Base-by-base conservation (phyloP, 1,140 invertebrate species). In the Ganaspis sp. region DNA sequence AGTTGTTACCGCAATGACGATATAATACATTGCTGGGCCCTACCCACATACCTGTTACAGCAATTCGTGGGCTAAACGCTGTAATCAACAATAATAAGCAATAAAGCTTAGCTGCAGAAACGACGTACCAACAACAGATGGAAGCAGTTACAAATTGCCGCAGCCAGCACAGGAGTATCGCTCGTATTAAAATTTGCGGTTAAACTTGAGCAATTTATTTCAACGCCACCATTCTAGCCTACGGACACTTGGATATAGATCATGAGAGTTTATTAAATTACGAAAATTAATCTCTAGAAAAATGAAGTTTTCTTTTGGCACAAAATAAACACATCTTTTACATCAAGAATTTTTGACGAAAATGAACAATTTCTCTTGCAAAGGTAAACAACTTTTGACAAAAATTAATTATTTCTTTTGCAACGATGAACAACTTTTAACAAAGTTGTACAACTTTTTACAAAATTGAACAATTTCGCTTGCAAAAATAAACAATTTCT, bases 41-140 rank as follows among this genome's bases (percentile, higher is more conserved):
- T 79, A 78, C 81, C 81, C 81, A 81, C 81, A 81, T 80, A 83
- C 80, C 77, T 80, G 76, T 80, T 83, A 74, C 78, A 76, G 81
- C 76, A 78, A 70, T 73, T 78, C 78, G 79, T 76, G 83, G 78
- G 76, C 77, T 80, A 83, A 82, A 80, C 75, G 78, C 78, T 80
- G 78, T 81, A 81, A 83, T 83, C 82, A 81, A 76, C 70, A 77
- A 79, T 82, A 84, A 82, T 81, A 77, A 75, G 80, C 76, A 78
- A 80, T 81, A 81, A 70, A 69, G 72, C 76, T 64, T 72, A 76
- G 80, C 77, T 70, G 34, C 38, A 40, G 4, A 72, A 37, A 49
- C 49, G 40, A 26, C 19, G 40, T 72, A 69, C 34, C 58, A 72
- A 78, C 58, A 71, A 17, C 53, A 49, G 81, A 83, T 79, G 77